Evolutionary conservation across 2,888 invertebrate species (phyloP).

Genomic region (Drosophila stalkeri): DNA sequence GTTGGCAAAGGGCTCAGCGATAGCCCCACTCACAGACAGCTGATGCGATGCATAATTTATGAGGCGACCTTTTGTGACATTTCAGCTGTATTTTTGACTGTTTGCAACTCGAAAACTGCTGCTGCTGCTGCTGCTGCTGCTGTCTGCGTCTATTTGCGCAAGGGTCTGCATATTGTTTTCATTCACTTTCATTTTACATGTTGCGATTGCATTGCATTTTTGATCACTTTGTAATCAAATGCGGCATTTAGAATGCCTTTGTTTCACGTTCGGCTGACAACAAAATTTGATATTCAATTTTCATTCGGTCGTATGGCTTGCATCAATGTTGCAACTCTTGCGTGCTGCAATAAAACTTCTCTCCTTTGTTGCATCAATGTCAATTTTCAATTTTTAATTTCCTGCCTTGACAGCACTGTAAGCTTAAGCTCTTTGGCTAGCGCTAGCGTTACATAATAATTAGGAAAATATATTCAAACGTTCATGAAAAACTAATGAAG

Average conservation of each 20-base stretch:
- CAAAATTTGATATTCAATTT: slow-evolving; percentile 41
- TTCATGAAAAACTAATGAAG: too few relatives aligned
- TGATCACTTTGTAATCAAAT: slow-evolving; percentile 30
- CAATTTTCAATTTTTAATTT: background rate
- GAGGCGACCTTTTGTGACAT: slow-evolving; percentile 27
- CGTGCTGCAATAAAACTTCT: background rate
- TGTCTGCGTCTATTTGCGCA: background rate
- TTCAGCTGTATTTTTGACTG: slow-evolving; percentile 16
- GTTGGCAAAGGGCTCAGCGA: slow-evolving; percentile 16
- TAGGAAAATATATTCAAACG: background rate
- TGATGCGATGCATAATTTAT: slow-evolving; percentile 43
- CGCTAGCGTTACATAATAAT: background rate
- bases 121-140: too few relatives aligned
- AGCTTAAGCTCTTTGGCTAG: background rate
- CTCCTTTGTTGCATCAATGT: background rate
- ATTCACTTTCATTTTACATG: slow-evolving; percentile 16
- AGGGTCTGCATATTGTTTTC: slow-evolving; percentile 5
- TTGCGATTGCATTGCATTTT: slow-evolving; percentile 8
- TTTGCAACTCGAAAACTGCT: slow-evolving; percentile 9
- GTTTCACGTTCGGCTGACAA: slow-evolving; percentile 10
- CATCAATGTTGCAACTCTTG: background rate
- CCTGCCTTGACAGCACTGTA: background rate
- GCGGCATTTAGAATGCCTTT: slow-evolving; percentile 15
- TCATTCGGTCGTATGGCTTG: background rate
- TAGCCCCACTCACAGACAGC: slow-evolving; percentile 29